Conservation (phyloP, 2,797 vertebrate species). For the Enteromius trimaculatus region DNA sequence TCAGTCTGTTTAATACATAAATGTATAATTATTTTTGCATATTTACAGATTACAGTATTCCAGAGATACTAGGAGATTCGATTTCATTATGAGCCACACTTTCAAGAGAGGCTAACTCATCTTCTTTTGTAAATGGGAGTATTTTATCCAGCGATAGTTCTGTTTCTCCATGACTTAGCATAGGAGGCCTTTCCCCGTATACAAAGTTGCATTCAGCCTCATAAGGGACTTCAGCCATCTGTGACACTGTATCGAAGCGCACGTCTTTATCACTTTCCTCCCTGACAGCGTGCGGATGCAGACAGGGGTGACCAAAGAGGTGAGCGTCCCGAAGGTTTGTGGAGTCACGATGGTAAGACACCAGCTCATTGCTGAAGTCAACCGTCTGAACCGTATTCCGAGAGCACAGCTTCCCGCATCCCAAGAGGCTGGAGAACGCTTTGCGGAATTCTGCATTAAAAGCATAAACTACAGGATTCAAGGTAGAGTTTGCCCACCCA, state of each 20-base stretch:
- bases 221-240: conserved; percentile 44
- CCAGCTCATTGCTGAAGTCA: conserved; percentile 82
- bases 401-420: conserved; percentile 74
- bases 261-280: conserved; percentile 46
- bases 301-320: conserved; percentile 31
- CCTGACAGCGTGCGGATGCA: conserved; percentile 49
- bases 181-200: conserved; percentile 22
- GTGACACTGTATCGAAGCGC: conserved; percentile 53
- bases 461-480: conserved; percentile 82
- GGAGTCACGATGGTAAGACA: conserved; percentile 80
- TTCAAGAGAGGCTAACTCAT: not conserved
- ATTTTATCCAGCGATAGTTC: conserved; percentile 50
- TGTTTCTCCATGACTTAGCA: conserved; percentile 31
- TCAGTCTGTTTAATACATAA: conserved; percentile 11
- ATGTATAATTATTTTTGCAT: not conserved
- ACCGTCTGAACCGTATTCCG: conserved; percentile 70
- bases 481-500: conserved; percentile 84
- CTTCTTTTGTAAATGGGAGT: conserved; percentile 40
- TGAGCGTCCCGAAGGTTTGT: conserved; percentile 70
- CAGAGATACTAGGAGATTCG: conserved; percentile 1
- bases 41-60: conserved; percentile 30
- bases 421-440: conserved; percentile 79
- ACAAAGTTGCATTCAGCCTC: conserved; percentile 24
- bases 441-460: conserved; percentile 82
- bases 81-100: conserved; percentile 13